Percentiles rank a stretch among this genome's conserved stretches.
Conservation (phyloP, 1,140 invertebrate species). For the Dufourea novaeangliae region DNA sequence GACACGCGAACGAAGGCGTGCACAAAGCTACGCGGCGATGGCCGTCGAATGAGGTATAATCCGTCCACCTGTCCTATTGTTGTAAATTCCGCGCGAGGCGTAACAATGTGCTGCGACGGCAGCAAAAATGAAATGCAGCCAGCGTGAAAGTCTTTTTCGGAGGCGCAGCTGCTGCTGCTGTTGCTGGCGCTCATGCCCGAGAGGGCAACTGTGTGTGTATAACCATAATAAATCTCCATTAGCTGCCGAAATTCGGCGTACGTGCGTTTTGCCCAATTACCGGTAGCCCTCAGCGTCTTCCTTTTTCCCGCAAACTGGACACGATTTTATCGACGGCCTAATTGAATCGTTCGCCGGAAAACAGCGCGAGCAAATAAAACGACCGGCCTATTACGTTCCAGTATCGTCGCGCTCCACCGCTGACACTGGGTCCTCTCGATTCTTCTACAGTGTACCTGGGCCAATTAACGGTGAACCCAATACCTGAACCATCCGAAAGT, state of each 20-base stretch:
- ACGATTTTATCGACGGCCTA: conserved; percentile 61
- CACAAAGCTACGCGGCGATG: not conserved
- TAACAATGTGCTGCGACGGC: conserved; percentile 26
- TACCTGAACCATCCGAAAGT: not conserved
- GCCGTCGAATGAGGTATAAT: not conserved
- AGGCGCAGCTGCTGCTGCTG: conserved; percentile 39
- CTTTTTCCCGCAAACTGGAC: conserved; percentile 58
- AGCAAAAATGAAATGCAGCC: conserved; percentile 50
- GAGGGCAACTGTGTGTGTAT: conserved; percentile 18
- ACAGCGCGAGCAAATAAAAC: conserved; percentile 30
- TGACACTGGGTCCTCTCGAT: not conserved
- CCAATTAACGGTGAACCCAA: conserved; percentile 9
- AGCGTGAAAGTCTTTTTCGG: conserved; percentile 55
- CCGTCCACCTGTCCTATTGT: conserved; percentile 63
- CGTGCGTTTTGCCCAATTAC: conserved; percentile 64
- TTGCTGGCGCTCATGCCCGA: not conserved
- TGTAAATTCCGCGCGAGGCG: conserved; percentile 42
- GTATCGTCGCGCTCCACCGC: conserved; percentile 3
- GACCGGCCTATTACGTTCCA: conserved; percentile 41
- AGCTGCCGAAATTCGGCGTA: conserved; percentile 65
- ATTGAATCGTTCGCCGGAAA: conserved; percentile 58
- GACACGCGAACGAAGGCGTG: not conserved
- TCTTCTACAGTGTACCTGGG: conserved; percentile 3
- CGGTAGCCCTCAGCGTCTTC: conserved; percentile 19
- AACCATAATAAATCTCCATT: conserved; percentile 68